These are phyloP conservation scores for Glaucidium brasilianum DNA, from an alignment of 2,113 vertebrate genomes.

Conservation along the genomic window DNA sequence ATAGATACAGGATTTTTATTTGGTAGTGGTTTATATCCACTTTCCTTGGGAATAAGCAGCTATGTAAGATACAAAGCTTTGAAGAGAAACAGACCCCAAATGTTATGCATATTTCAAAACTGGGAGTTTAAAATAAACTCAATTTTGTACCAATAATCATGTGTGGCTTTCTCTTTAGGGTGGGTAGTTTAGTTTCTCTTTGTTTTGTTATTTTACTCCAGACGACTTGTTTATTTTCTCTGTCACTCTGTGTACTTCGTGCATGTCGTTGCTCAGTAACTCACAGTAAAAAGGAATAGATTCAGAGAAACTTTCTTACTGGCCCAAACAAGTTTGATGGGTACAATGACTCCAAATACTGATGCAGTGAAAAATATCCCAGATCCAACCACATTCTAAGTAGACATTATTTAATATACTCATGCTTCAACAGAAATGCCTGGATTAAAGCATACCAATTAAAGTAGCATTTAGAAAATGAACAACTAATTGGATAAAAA, in stretches of 20 bases:
- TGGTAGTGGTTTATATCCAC: background rate
- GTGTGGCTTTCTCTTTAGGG: background rate
- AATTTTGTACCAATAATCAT: background rate
- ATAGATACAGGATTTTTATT: background rate
- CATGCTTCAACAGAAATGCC: background rate
- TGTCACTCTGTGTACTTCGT: background rate
- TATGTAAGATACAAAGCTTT: background rate
- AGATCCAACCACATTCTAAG: background rate
- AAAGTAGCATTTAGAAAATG: background rate
- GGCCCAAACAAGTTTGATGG: slow-evolving; percentile 11
- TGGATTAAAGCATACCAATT: background rate
- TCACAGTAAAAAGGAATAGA: slow-evolving; percentile 12
- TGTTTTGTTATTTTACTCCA: slow-evolving; percentile 15
- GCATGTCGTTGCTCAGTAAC: background rate
- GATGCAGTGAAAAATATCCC: background rate
- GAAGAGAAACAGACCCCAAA: background rate
- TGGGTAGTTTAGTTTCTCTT: background rate
- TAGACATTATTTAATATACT: background rate
- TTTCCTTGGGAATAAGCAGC: background rate
- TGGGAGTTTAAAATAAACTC: background rate
- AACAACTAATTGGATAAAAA: background rate
- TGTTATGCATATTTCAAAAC: background rate
- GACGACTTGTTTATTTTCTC: slow-evolving; percentile 41
- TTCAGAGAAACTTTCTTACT: background rate
- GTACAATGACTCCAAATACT: slow-evolving; percentile 19